phyloP scores from a whole-genome alignment of 2,113 vertebrate species.

The Sinosuthora webbiana region DNA sequence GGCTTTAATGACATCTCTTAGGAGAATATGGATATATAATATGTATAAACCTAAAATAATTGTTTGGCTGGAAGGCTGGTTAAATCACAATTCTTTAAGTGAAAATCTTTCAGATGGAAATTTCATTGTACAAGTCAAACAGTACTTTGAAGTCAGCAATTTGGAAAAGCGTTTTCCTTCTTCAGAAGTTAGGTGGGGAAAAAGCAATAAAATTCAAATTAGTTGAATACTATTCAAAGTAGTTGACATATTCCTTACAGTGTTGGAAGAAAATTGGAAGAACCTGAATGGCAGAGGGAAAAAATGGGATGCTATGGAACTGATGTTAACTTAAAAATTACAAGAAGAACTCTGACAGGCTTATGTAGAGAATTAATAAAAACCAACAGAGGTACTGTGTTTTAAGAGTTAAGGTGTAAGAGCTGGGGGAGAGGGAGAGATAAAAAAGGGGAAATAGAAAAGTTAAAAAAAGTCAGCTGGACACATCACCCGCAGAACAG shows the following conservation, averaged over 20 bases:
- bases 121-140: neutral
- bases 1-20: neutral
- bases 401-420: neutral
- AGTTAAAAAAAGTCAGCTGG: neutral
- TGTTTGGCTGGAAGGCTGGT: neutral
- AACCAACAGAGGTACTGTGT: neutral
- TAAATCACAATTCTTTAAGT: neutral
- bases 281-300: neutral
- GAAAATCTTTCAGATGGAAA: constrained; percentile 2
- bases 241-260: neutral
- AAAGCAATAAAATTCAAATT: neutral
- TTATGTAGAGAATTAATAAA: neutral
- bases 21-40: neutral
- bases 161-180: neutral
- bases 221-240: neutral
- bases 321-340: neutral
- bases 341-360: neutral
- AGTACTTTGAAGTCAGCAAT: neutral
- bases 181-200: neutral
- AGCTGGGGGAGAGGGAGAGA: accelerated
- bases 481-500: neutral
- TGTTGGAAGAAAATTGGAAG: neutral
- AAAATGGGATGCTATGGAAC: neutral
- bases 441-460: neutral
- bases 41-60: neutral